Evolutionary conservation across 2,888 invertebrate genomes (phyloP).

Genomic region (Papilio demoleus): DNA sequence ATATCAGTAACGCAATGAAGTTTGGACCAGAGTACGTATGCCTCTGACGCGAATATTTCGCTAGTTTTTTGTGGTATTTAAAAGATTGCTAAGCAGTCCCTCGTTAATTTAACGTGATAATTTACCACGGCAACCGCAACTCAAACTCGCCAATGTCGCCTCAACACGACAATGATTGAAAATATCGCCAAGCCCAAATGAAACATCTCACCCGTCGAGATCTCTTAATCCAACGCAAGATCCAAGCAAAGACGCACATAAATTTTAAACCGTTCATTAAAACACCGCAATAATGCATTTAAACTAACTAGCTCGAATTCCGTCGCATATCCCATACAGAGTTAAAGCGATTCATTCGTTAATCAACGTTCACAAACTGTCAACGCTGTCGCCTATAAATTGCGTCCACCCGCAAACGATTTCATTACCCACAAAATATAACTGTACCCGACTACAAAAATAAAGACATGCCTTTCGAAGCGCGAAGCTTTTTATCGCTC

Average conservation of each 20-base stretch:
- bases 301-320: constrained; percentile 35
- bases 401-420: constrained; percentile 51
- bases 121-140: no score
- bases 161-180: background rate
- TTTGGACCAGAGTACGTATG: no score
- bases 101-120: no score
- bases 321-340: constrained; percentile 20
- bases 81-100: no score
- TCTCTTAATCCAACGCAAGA: background rate
- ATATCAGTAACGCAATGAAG: no score
- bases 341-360: constrained; percentile 34
- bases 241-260: constrained; percentile 15
- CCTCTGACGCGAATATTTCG: no score
- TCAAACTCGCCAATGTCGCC: background rate
- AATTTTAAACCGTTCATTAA: constrained; percentile 34
- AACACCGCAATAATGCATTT: constrained; percentile 30
- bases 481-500: constrained; percentile 35
- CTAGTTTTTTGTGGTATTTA: no score
- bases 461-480: constrained; percentile 58
- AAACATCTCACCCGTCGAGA: background rate
- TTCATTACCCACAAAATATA: constrained; percentile 59
- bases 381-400: constrained; percentile 47
- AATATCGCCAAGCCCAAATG: no score
- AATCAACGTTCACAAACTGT: constrained; percentile 34
- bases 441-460: constrained; percentile 59